phyloP scores from a whole-genome alignment of 35 echinoderm and acorn worm species.

The Diadema setosum region DNA sequence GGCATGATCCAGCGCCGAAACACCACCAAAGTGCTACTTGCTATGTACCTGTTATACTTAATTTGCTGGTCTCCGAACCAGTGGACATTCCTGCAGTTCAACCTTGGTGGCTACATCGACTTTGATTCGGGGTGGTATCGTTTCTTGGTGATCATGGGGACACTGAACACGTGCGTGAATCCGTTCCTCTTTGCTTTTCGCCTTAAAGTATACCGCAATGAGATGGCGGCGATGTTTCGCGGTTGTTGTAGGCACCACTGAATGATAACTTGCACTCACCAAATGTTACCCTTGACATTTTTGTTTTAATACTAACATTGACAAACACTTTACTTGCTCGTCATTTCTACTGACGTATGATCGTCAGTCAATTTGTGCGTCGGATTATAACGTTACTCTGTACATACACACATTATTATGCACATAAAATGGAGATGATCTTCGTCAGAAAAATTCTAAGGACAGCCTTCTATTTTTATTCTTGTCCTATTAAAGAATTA shows the following conservation, averaged over 20 bases:
- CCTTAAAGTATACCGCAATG: conserved; percentile 56
- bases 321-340: not conserved
- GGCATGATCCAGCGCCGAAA: conserved; percentile 24
- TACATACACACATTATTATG: not conserved
- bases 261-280: not conserved
- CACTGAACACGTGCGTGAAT: conserved; percentile 71
- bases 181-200: conserved; percentile 73
- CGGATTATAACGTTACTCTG: not conserved
- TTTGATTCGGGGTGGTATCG: conserved; percentile 49
- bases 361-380: not conserved
- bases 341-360: not conserved
- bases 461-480: not conserved
- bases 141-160: conserved; percentile 42
- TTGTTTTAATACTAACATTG: not conserved
- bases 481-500: not conserved
- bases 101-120: conserved; percentile 62
- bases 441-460: not conserved
- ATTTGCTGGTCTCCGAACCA: conserved; percentile 93
- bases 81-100: conserved; percentile 64
- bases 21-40: conserved; percentile 41
- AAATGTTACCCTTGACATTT: not conserved
- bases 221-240: conserved; percentile 28
- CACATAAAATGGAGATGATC: not conserved
- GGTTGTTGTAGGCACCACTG: not conserved
- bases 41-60: conserved; percentile 59